phyloP scores from a whole-genome alignment of 2,113 vertebrate species.

The Heterocephalus glaber region DNA sequence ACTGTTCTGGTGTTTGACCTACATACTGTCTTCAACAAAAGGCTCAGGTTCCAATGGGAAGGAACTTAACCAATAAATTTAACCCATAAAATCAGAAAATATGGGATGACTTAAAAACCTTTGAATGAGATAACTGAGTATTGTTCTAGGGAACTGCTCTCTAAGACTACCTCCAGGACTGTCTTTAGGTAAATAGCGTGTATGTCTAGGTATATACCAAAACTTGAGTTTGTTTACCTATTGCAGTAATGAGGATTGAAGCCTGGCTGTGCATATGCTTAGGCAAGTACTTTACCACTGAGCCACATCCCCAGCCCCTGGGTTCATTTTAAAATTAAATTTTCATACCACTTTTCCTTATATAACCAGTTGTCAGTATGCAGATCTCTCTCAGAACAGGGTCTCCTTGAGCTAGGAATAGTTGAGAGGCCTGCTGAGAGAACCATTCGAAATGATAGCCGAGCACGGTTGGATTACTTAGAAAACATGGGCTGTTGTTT shows the following conservation, averaged over 20 bases:
- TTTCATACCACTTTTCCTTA: background rate
- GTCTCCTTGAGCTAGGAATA: background rate
- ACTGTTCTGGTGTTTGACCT: background rate
- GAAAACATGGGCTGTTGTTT: background rate
- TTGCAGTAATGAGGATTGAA: background rate
- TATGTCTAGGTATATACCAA: background rate
- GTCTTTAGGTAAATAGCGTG: background rate
- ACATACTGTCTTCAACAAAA: background rate
- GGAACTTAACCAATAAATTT: background rate
- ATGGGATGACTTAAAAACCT: background rate
- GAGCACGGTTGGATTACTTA: background rate
- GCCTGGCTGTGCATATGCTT: background rate
- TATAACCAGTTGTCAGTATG: background rate
- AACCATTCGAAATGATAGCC: background rate
- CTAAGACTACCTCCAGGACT: background rate
- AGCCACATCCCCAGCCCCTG: background rate
- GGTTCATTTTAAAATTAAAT: constrained; percentile 5
- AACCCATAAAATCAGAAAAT: background rate
- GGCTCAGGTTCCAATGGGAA: background rate
- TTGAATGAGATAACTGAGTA: background rate
- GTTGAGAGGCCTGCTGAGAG: background rate
- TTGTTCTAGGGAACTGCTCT: background rate
- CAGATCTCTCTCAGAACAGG: background rate
- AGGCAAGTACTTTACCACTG: background rate
- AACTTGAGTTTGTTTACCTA: background rate